Conservation (phyloP, 2,113 vertebrate genomes). For the Ranitomeya variabilis region DNA sequence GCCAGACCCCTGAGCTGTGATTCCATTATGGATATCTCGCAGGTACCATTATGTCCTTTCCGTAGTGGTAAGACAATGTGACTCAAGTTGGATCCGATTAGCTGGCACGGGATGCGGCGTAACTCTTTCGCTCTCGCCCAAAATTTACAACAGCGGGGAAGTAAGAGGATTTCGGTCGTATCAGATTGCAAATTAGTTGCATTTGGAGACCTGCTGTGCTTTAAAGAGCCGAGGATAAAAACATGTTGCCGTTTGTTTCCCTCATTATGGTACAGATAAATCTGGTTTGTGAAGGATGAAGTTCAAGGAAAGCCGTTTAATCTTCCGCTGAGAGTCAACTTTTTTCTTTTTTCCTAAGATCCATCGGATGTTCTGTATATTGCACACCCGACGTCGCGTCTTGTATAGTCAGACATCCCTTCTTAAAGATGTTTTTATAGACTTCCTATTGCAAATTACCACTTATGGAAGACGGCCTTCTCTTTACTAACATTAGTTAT, state of each 20-base stretch:
- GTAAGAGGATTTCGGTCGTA: conserved; percentile 62
- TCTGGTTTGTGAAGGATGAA: background rate
- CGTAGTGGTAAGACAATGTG: conserved; percentile 6
- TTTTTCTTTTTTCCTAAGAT: background rate
- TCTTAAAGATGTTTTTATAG: background rate
- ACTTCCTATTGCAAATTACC: background rate
- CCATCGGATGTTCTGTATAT: background rate
- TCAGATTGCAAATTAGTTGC: conserved; percentile 64
- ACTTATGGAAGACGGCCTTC: background rate
- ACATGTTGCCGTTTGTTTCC: conserved; percentile 20
- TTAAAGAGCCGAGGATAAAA: conserved; percentile 59
- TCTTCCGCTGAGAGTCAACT: conserved; percentile 11
- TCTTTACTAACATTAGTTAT: background rate
- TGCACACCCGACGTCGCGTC: background rate
- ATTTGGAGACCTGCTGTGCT: conserved; percentile 63
- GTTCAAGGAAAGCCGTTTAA: background rate
- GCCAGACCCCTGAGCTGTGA: conserved; percentile 96
- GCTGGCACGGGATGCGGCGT: conserved; percentile 58
- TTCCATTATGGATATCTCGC: conserved; percentile 97
- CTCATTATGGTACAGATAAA: conserved; percentile 32
- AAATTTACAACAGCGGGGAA: conserved; percentile 68
- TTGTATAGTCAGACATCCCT: background rate
- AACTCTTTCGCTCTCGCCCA: conserved; percentile 54
- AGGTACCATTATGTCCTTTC: conserved; percentile 72
- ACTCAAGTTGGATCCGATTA: conserved; percentile 61